These are phyloP conservation scores for Pantherophis vulpinus DNA, from an alignment of 2,797 vertebrate species.

Conservation along the genomic window DNA sequence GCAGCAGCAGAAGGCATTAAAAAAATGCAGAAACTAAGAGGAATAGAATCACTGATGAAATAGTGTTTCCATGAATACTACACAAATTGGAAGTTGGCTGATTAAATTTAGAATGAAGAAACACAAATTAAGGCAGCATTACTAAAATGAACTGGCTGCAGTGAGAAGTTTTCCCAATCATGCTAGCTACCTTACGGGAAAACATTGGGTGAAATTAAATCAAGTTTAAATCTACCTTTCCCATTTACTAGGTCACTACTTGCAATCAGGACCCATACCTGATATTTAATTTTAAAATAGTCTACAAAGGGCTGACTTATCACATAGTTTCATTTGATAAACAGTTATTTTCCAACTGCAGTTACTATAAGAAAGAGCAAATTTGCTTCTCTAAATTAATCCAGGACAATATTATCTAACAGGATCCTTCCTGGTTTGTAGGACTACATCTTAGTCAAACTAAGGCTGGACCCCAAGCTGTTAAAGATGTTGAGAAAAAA, in stretches of 20 bases:
- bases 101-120: background rate
- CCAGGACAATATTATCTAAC: background rate
- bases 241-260: no score
- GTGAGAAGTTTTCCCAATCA: background rate
- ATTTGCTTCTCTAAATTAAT: background rate
- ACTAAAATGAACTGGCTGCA: background rate
- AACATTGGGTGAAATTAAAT: background rate
- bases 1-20: background rate
- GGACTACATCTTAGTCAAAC: background rate
- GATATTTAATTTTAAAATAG: background rate
- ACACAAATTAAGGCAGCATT: background rate
- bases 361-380: background rate
- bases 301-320: background rate
- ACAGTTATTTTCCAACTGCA: background rate
- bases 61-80: background rate
- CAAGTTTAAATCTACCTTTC: background rate
- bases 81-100: background rate
- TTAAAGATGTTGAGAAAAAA: background rate
- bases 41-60: background rate
- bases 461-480: background rate
- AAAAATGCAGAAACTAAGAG: background rate
- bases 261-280: no score
- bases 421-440: background rate
- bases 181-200: background rate
- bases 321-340: background rate